Base-by-base conservation (phyloP, 2,113 vertebrate species). In the Leiothrix lutea region DNA sequence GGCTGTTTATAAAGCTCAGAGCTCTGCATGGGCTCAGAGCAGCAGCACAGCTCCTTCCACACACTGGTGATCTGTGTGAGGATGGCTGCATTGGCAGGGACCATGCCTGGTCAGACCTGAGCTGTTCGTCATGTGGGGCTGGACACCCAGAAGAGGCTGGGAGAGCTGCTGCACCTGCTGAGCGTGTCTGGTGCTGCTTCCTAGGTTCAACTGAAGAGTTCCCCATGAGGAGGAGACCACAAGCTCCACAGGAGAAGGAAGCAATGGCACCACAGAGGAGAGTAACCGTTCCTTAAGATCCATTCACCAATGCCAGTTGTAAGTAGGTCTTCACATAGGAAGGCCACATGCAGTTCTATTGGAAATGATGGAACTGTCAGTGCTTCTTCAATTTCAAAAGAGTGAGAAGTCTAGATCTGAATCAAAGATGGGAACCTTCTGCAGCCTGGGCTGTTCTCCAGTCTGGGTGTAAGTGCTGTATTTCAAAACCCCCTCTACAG, bases 21-120 rank as follows among this genome's bases (percentile, higher is more conserved):
- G 50, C 28, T 80, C n/a, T 58, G 54, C 29, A 1, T 2, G 24
- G 42, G 35, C 50, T 75, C 53, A 28, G 69, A 38, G 7, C 45
- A 38, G 6, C 45, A 44, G 66, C n/a, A 18, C 33, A 35, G 12
- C 44, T 86, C 51, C 61, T 53, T 51, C 42, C 22, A 26, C 0
- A 0, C 0, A 0, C 20, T 0, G 0, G 20, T 9, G n/a, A n/a
- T 25, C 57, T 80, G 67, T 0, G 2, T 58, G 60, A 0, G 2
- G 66, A 14, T 16, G 44, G 50, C 47, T 72, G 26, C 3, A 2
- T 50, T 12, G 31, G n/a, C 45, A n/a, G 64, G 67, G 53, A 44
- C 14, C 20, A 3, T 3, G 8, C 11, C 21, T 21, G n/a, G 12
- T 17, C 28, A 31, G 66, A 40, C 2, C 18, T 4, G 17, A 22